These are phyloP conservation scores for Julus scanicus DNA, from an alignment of 2,888 invertebrate species.

Conservation along the genomic window DNA sequence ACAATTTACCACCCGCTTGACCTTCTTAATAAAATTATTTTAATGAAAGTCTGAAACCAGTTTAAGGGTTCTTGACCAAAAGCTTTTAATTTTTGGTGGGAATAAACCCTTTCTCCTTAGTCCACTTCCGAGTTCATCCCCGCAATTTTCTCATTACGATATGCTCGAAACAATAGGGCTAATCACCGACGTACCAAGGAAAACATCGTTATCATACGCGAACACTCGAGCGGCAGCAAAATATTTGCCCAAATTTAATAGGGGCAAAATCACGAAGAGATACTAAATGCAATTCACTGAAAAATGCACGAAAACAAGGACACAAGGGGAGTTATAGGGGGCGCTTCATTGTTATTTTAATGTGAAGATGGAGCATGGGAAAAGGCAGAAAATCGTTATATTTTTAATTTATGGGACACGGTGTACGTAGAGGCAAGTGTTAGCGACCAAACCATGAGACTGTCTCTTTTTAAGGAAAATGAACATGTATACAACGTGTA, in stretches of 20 bases:
- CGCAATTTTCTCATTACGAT: constrained; percentile 1
- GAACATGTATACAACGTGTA: too few species aligned
- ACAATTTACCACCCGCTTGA: not conserved
- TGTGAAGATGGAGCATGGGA: not conserved
- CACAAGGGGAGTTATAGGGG: not conserved
- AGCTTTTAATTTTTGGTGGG: too few species aligned
- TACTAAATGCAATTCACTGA: not conserved
- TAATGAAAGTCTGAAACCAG: not conserved
- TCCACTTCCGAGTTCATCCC: not conserved
- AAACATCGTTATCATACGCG: not conserved
- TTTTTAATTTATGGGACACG: too few species aligned
- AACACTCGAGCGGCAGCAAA: not conserved
- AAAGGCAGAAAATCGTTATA: not conserved
- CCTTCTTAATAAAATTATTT: not conserved
- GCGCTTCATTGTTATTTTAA: not conserved
- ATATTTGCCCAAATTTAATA: not conserved
- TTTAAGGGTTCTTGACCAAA: too few species aligned
- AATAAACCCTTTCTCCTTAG: not conserved
- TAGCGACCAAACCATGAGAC: too few species aligned
- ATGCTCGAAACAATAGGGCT: not conserved
- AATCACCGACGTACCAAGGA: not conserved
- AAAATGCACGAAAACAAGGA: too few species aligned
- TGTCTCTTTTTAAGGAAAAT: too few species aligned
- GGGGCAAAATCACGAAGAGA: not conserved
- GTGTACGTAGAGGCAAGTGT: too few species aligned